phyloP scores from a whole-genome alignment of 2,113 vertebrate species.

The Solea solea region DNA sequence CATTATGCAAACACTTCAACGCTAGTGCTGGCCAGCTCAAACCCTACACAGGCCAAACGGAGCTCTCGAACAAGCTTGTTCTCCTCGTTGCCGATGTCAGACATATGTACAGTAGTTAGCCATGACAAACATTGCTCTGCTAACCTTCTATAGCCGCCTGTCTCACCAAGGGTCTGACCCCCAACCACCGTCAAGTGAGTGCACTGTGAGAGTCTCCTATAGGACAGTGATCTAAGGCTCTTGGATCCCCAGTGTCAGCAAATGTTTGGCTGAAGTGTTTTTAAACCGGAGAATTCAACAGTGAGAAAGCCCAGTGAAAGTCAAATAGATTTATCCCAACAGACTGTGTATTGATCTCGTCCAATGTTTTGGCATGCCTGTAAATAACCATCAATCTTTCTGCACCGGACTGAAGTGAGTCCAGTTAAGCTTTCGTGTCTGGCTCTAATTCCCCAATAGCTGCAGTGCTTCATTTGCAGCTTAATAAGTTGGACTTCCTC shows the following conservation, averaged over 20 bases:
- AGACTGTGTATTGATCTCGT: constrained; percentile 72
- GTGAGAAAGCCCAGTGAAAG: constrained; percentile 56
- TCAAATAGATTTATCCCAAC: constrained; percentile 73
- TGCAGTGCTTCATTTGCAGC: not conserved
- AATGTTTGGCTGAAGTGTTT: not conserved
- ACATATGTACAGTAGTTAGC: too few relatives aligned
- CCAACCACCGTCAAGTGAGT: too few relatives aligned
- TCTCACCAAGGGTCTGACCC: too few relatives aligned
- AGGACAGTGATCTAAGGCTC: not conserved
- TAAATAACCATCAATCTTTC: constrained; percentile 53
- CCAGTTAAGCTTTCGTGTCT: constrained; percentile 55
- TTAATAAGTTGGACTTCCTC: too few relatives aligned
- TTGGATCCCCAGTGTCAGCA: not conserved
- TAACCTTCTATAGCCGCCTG: too few relatives aligned
- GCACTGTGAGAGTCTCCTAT: too few relatives aligned
- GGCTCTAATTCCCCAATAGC: constrained; percentile 29
- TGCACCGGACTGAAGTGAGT: constrained; percentile 35
- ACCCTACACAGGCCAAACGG: too few relatives aligned
- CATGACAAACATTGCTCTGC: too few relatives aligned
- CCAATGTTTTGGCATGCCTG: constrained; percentile 68
- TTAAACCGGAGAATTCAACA: constrained; percentile 26
- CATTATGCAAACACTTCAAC: too few relatives aligned
- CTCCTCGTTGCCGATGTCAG: too few relatives aligned
- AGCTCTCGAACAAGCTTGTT: too few relatives aligned
- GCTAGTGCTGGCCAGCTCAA: too few relatives aligned